Evolutionary conservation across 2,888 invertebrate species (phyloP).

Genomic region (Heliconius hortense): DNA sequence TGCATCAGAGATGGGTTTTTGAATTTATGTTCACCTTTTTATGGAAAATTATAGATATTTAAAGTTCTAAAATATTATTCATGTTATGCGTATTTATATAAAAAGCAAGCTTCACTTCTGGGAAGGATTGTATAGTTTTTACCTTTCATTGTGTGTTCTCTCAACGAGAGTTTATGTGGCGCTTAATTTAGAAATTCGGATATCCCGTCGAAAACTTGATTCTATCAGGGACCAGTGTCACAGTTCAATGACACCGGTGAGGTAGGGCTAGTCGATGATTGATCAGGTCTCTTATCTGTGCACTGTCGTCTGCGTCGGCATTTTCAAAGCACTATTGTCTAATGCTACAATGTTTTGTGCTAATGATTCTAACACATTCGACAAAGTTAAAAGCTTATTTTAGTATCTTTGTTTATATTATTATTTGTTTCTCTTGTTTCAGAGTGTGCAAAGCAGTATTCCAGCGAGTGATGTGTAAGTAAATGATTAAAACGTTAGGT

Average conservation of each 20-base stretch:
- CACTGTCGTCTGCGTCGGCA: constrained; percentile 77
- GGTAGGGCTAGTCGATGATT: constrained; percentile 78
- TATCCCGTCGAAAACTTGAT: constrained; percentile 64
- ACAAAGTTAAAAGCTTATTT: constrained; percentile 3
- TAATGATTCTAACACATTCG: constrained; percentile 55
- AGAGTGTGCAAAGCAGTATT: constrained; percentile 59
- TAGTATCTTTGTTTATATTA: constrained; percentile 22
- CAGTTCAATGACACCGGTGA: constrained; percentile 75
- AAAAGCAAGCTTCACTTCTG: constrained; percentile 32
- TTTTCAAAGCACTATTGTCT: constrained; percentile 78
- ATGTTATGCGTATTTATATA: constrained; percentile 32
- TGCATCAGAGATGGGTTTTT: constrained; percentile 65
- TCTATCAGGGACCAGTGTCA: constrained; percentile 66
- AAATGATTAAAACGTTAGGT: not conserved
- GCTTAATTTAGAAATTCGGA: constrained; percentile 49
- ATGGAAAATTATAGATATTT: constrained; percentile 55
- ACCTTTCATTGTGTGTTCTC: constrained; percentile 20
- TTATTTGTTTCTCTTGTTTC: constrained; percentile 57
- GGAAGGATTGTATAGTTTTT: constrained; percentile 30
- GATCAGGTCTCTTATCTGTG: constrained; percentile 78
- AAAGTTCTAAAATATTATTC: constrained; percentile 56
- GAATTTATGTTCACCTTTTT: constrained; percentile 66
- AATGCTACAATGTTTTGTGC: constrained; percentile 60
- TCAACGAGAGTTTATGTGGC: constrained; percentile 25
- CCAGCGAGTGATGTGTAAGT: constrained; percentile 67